phyloP scores from a whole-genome alignment of 1,140 invertebrate species.

The Euura lappo region DNA sequence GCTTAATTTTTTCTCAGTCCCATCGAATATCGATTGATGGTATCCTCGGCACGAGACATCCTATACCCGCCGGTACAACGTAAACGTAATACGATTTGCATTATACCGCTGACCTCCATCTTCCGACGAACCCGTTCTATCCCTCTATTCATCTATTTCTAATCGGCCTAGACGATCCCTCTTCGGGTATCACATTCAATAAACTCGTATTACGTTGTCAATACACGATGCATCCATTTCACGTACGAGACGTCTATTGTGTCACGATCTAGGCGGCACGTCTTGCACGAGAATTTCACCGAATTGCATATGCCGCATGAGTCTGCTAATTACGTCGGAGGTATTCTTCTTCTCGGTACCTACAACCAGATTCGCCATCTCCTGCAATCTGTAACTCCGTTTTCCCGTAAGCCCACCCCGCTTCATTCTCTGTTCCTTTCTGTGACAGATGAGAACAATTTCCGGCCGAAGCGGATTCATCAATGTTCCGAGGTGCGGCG shows the following conservation, averaged over 20 bases:
- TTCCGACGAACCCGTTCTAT: neutral
- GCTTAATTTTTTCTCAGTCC: no score
- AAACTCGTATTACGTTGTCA: neutral
- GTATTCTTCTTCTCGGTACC: neutral
- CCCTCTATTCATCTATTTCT: neutral
- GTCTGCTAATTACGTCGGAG: neutral
- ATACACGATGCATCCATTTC: neutral
- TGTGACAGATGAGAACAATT: constrained; percentile 45
- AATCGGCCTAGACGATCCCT: neutral
- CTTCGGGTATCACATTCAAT: neutral
- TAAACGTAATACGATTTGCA: constrained; percentile 42
- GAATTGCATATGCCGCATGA: neutral
- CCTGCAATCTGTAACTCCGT: neutral
- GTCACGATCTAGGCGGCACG: no score
- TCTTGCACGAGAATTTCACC: neutral
- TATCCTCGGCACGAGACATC: no score
- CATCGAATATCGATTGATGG: no score
- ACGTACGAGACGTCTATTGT: neutral
- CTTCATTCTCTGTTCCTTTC: constrained; percentile 15
- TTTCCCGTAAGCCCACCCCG: neutral
- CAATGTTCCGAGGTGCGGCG: constrained; percentile 43
- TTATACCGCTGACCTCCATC: constrained; percentile 42
- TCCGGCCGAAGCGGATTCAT: constrained; percentile 45
- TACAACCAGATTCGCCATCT: neutral
- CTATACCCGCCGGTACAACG: no score